Base-by-base conservation (phyloP, 2,113 vertebrate genomes). In the Micromys minutus region DNA sequence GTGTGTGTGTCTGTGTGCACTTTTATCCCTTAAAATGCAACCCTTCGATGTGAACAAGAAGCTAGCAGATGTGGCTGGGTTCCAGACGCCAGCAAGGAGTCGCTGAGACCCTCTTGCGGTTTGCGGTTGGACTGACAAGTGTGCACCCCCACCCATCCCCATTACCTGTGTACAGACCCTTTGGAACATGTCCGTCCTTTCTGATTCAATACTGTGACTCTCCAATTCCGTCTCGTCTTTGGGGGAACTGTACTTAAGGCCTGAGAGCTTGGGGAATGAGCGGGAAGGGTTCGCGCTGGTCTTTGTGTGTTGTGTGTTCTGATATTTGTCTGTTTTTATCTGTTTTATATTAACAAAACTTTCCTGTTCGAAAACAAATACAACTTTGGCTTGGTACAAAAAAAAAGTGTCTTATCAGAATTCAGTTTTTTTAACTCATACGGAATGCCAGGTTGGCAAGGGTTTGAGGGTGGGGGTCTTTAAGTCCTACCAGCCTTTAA, bases 321-420 rank as follows among this genome's bases (percentile, higher is more conserved):
- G 97, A 95, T 97, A 98, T 98, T 97, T 93, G 98, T 98, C 96
- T 96, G 97, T 98, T 98, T 98, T 97, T 98, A 96, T 97, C 96
- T 98, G 98, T 99, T 99, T 98, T 98, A 98, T 98, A 98, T 98
- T 98, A 98, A 98, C 98, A 98, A 98, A 97, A 98, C 98, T 98
- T 98, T 98, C 96, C 97, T 97, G 98, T 98, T 98, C 98, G 96
- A 97, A 97, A 98, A 98, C 97, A 97, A 99, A 98, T 98, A 99
- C 98, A 98, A 97, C 93, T 97, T 97, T 90, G 97, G 97, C 98
- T 98, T 98, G 97, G 98, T 98, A 92, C 90, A 74, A 74, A 74
- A 74, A 42, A 61, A 61, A 59, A 74, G 21, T n/a, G n/a, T 34
- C 67, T 96, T 69, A 61, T 90, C 47, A 42, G 84, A 79, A 94